A percentile compares a stretch with the other conserved stretches of the same genome.
phyloP scores from a whole-genome alignment of 2,888 invertebrate species.

The Tenthredo scrophulariae region DNA sequence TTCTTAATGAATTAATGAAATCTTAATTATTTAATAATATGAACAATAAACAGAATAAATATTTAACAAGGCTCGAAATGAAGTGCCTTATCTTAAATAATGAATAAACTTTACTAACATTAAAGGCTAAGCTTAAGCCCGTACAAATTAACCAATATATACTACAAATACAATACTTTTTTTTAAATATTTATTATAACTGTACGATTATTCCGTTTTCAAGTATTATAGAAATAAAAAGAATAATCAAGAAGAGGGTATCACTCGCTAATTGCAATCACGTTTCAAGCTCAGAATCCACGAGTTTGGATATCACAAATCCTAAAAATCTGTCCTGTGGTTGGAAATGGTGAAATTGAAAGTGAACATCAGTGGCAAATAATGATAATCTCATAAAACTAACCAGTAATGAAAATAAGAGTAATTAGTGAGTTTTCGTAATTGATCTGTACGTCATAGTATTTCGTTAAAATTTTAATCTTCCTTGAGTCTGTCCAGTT shows the following conservation, averaged over 20 bases:
- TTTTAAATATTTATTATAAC: conserved; percentile 41
- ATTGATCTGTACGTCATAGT: neutral
- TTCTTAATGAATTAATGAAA: neutral
- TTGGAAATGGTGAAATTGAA: neutral
- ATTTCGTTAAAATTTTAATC: conserved; percentile 53
- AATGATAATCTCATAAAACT: neutral
- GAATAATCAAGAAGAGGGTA: neutral
- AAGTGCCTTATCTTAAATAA: conserved; percentile 4
- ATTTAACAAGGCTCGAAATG: neutral
- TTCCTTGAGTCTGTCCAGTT: conserved; percentile 66
- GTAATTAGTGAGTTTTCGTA: too few relatives aligned
- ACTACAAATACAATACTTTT: neutral
- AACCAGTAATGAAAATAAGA: neutral
- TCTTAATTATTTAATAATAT: conserved; percentile 8
- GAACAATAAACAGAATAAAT: neutral
- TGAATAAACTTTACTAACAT: conserved; percentile 21
- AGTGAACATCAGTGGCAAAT: neutral
- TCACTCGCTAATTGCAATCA: neutral
- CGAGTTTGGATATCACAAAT: neutral
- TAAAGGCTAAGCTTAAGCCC: conserved; percentile 12
- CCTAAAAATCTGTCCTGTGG: neutral
- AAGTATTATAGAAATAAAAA: conserved; percentile 14
- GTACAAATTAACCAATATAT: conserved; percentile 29
- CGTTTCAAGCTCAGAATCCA: neutral
- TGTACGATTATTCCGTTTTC: conserved; percentile 21